These are phyloP conservation scores for Darevskia mixta DNA, from an alignment of 2,797 vertebrate species.

Conservation along the genomic window DNA sequence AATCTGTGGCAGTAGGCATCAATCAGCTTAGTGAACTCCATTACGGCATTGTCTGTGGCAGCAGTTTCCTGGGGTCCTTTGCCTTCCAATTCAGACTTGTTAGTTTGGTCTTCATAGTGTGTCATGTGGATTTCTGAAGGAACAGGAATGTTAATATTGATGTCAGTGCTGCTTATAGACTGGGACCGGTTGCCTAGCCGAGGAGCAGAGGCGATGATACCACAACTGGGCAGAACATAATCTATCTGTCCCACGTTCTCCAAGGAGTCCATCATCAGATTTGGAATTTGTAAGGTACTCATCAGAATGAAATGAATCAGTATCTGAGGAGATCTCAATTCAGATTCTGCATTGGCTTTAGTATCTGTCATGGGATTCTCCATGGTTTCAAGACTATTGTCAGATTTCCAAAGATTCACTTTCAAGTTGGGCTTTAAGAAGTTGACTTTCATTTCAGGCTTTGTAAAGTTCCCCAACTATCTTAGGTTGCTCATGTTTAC, in stretches of 20 bases:
- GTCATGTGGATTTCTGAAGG: slow-evolving; percentile 76
- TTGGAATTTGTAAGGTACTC: slow-evolving; percentile 83
- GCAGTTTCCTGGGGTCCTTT: slow-evolving; percentile 79
- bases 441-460: slow-evolving; percentile 93
- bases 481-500: slow-evolving; percentile 94
- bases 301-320: slow-evolving; percentile 97
- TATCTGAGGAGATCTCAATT: slow-evolving; percentile 88
- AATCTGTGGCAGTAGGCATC: slow-evolving; percentile 96
- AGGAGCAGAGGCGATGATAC: slow-evolving; percentile 92
- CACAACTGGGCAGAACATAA: slow-evolving; percentile 97
- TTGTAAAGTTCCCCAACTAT: slow-evolving; percentile 90
- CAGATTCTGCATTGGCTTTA: slow-evolving; percentile 82
- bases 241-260: slow-evolving; percentile 85
- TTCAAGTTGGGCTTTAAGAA: slow-evolving; percentile 95
- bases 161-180: slow-evolving; percentile 87
- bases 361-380: slow-evolving; percentile 77
- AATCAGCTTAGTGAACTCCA: slow-evolving; percentile 88
- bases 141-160: slow-evolving; percentile 64
- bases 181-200: slow-evolving; percentile 89
- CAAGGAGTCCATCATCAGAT: slow-evolving; percentile 82
- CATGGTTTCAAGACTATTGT: slow-evolving; percentile 93
- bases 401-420: slow-evolving; percentile 96
- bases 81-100: slow-evolving; percentile 67
- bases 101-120: slow-evolving; percentile 74
- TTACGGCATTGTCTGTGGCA: slow-evolving; percentile 79